Evolutionary conservation across 2,113 vertebrate species (phyloP), one percentile per base, ranked within the genome.

Genomic region (Vireo altiloquus): DNA sequence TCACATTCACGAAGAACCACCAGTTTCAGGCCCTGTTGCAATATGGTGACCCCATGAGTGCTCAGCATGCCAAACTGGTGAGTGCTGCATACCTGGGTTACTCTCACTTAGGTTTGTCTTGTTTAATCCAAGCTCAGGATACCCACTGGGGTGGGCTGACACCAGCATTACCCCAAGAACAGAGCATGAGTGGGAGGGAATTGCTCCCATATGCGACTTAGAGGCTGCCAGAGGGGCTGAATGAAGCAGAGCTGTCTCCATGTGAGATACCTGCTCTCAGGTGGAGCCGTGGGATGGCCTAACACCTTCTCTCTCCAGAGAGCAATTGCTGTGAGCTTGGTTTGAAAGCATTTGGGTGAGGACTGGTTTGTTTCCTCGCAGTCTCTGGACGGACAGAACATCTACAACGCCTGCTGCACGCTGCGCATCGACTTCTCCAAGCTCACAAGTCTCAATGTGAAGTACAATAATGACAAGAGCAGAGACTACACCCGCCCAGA

Each of bases 391-490:
- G 99, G 99, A 8, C 99, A 99, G 97, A 99, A 99, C 90, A 99
- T 99, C 97, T 99, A 99, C 93, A 99, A 99, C 0, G 99, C 99
- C 83, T 99, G 99, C 95, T 99, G 99, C 87, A 99, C 99, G 0
- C 98, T 99, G 91, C 98, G 99, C 82, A 99, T 99, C 15, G 99
- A 98, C 86, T 99, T 99, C 96, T 99, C 99, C 49, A 99, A 99
- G 91, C 99, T 99, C 80, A 99, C 98, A 2, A 99, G 98, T 92
- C 98, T 99, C 89, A 99, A 99, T 11, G 99, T 99, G 7, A 99
- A 99, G 35, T 99, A 99, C 97, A 99, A 99, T 88, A 99, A 99
- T 0, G 99, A 99, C 49, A 99, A 99, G 96, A 99, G 99, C 91
- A 98, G 99, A 1, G 99, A 99, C 86, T 99, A 99, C 79, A 99